phyloP scores from a whole-genome alignment of 2,888 invertebrate species.

The Alitta virens region DNA sequence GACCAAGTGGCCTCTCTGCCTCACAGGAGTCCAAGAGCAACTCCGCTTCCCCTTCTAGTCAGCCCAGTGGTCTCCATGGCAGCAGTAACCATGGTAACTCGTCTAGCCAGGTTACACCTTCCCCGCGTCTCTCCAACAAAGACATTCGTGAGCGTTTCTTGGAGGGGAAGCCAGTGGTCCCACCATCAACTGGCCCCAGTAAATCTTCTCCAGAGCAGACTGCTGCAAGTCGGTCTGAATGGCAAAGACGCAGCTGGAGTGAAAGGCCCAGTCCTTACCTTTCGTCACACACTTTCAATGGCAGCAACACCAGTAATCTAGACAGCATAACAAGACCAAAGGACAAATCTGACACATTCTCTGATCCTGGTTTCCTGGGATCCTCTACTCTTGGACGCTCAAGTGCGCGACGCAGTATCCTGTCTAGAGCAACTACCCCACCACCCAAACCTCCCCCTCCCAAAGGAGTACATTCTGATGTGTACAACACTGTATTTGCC shows the following conservation, averaged over 20 bases:
- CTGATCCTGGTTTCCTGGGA: slow-evolving; percentile 1
- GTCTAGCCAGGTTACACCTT: not conserved
- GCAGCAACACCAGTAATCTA: not conserved
- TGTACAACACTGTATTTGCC: slow-evolving; percentile 53
- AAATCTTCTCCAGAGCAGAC: too few species aligned
- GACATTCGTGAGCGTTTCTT: not conserved
- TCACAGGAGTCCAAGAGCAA: not conserved
- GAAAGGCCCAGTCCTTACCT: not conserved
- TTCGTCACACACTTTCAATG: not conserved
- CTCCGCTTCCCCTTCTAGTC: not conserved
- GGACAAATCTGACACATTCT: slow-evolving; percentile 4
- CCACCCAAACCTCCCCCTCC: slow-evolving; percentile 32
- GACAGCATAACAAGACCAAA: not conserved
- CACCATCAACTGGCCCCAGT: too few species aligned
- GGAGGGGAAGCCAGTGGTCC: too few species aligned
- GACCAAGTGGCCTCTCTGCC: not conserved
- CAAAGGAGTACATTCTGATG: slow-evolving; percentile 48
- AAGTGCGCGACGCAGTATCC: not conserved
- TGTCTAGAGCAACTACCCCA: slow-evolving; percentile 19
- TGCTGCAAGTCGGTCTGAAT: too few species aligned
- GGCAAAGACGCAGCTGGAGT: slow-evolving; percentile 1
- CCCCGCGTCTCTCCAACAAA: not conserved
- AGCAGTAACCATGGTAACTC: not conserved
- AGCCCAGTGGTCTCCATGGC: not conserved
- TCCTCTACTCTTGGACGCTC: slow-evolving; percentile 4